phyloP scores from a whole-genome alignment of 2,888 invertebrate species.

The Cephus pygmeus region DNA sequence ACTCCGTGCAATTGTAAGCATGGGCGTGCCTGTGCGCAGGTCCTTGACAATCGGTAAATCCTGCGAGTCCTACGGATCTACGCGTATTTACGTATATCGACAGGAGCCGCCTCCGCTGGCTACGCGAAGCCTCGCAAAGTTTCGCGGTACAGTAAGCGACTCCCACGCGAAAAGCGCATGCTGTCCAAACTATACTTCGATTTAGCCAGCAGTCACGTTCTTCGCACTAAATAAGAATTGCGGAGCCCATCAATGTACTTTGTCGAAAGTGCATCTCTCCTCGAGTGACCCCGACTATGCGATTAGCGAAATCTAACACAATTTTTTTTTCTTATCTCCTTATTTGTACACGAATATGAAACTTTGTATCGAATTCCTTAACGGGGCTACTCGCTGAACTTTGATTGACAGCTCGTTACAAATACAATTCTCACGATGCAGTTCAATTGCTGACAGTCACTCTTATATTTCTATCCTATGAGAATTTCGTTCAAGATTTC shows the following conservation, averaged over 20 bases:
- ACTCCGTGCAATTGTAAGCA: background rate
- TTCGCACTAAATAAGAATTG: background rate
- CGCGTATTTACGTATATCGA: background rate
- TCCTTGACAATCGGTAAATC: background rate
- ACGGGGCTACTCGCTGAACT: background rate
- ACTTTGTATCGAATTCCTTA: background rate
- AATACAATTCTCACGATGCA: background rate
- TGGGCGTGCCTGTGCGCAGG: no score
- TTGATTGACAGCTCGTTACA: background rate
- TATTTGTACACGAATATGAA: background rate
- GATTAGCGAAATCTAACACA: background rate
- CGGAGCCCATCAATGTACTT: background rate
- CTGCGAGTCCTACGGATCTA: background rate
- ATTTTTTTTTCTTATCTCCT: background rate
- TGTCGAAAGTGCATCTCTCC: background rate
- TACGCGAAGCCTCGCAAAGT: no score
- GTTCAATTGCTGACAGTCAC: background rate
- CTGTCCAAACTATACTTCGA: background rate
- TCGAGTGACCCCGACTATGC: background rate
- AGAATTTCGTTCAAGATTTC: no score
- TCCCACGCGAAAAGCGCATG: background rate
- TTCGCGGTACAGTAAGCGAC: background rate
- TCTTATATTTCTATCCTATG: background rate
- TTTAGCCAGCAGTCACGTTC: background rate
- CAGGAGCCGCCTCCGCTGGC: no score